Evolutionary conservation across 2,113 vertebrate species (phyloP), one percentile per base, ranked within the genome.

Genomic region (Thamnaconus septentrionalis): DNA sequence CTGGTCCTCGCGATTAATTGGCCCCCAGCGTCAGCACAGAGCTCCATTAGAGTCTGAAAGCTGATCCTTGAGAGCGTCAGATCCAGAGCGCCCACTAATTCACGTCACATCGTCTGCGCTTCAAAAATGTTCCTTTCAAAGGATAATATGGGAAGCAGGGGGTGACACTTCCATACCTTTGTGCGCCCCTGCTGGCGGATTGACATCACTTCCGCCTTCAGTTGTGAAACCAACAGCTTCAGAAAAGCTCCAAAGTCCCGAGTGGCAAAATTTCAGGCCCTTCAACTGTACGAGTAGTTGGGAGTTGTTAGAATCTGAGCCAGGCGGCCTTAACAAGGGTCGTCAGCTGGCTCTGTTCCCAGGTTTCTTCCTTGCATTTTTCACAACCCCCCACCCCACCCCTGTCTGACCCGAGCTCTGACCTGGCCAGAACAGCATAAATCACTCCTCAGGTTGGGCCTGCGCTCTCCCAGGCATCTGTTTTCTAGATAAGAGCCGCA

Each of bases 401-500:
- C 18, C 40, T 2, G 61, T 47, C 61, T 78, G 78, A 84, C 74
- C 82, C 51, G 57, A 18, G 4, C 58, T 60, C 57, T 84, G 82
- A 87, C 81, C 88, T 76, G 41, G 76, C 61, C 58, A 78, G 79
- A 58, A 62, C 71, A 39, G 31, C 5, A 61, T 47, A 56, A 52
- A 60, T 77, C 63, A 77, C 49, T 78, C 66, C 48, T n/a, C 64
- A 64, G 58, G 69, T 78, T n/a, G 68, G 53, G 49, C 40, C 71
- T 59, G 63, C 50, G 64, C 58, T 75, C 61, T 80, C 49, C 4
- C 60, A 69, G 72, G 61, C 89, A 90, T 89, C 85, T 92, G 89
- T 86, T 92, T 90, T 89, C 66, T 77, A 86, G 78, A 90, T 90
- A 76, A 81, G 75, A 61, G 40, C 48, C 6, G 3, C 9, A 62